Evolutionary conservation across 2,113 vertebrate genomes (phyloP).

Genomic region (Tachuris rubrigastra): DNA sequence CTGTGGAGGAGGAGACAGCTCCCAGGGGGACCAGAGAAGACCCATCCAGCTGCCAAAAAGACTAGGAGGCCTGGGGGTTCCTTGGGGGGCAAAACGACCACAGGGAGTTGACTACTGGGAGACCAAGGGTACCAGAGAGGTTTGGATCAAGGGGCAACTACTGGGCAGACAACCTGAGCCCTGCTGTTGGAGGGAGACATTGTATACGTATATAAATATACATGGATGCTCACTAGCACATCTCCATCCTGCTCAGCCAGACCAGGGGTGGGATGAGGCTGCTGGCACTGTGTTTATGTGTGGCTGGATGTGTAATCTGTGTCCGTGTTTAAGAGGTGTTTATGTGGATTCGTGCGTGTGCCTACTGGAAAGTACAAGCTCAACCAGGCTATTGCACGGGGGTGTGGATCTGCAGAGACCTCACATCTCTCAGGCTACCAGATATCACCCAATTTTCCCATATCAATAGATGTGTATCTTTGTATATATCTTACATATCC

Average conservation of each 20-base stretch:
- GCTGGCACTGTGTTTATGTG: not conserved
- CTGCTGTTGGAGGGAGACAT: not conserved
- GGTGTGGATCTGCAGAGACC: not conserved
- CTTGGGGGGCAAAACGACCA: not conserved
- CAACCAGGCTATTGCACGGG: not conserved
- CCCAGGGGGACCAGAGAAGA: too few species aligned
- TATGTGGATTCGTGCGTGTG: not conserved
- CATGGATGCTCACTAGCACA: not conserved
- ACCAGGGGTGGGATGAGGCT: not conserved
- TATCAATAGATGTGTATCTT: not conserved
- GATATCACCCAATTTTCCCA: not conserved
- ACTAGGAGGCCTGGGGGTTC: too few species aligned
- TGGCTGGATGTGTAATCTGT: too few species aligned
- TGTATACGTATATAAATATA: not conserved
- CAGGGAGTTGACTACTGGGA: not conserved
- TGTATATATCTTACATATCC: not conserved
- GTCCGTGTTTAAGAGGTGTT: fast-evolving
- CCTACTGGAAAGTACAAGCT: not conserved
- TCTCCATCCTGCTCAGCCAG: not conserved
- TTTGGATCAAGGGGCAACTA: not conserved
- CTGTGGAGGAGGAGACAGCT: not conserved
- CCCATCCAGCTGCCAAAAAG: not conserved
- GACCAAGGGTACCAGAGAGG: not conserved
- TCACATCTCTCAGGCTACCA: not conserved
- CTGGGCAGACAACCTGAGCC: not conserved